phyloP scores from a whole-genome alignment of 2,113 vertebrate genomes.

The Pachycephala philippinensis region DNA sequence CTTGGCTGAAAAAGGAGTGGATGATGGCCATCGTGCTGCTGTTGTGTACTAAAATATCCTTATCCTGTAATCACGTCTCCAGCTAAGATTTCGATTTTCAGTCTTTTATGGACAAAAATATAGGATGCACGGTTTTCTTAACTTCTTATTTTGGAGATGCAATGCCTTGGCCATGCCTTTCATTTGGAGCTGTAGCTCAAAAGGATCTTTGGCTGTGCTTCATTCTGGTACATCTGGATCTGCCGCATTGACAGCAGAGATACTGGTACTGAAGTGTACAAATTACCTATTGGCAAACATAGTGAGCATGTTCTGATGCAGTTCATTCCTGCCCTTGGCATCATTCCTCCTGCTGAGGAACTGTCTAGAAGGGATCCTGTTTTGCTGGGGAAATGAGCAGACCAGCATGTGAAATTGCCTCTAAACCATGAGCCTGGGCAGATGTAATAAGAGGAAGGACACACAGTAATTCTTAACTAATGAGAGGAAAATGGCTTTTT shows the following conservation, averaged over 20 bases:
- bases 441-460: neutral
- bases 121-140: neutral
- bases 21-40: neutral
- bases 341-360: neutral
- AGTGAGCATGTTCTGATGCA: fast-evolving
- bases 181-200: neutral
- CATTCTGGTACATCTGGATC: neutral
- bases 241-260: neutral
- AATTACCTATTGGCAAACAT: neutral
- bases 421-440: neutral
- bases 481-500: neutral
- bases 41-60: constrained; percentile 13
- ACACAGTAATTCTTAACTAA: neutral
- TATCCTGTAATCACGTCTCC: neutral
- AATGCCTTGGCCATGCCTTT: neutral
- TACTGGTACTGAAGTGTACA: neutral
- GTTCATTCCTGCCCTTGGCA: neutral
- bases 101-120: neutral
- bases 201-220: neutral
- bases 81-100: neutral
- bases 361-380: neutral
- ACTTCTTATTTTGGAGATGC: neutral
- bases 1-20: constrained; percentile 18
- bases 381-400: neutral
- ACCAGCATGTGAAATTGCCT: neutral